Conservation (phyloP, 2,797 vertebrate species). For the Mus minutoides region DNA sequence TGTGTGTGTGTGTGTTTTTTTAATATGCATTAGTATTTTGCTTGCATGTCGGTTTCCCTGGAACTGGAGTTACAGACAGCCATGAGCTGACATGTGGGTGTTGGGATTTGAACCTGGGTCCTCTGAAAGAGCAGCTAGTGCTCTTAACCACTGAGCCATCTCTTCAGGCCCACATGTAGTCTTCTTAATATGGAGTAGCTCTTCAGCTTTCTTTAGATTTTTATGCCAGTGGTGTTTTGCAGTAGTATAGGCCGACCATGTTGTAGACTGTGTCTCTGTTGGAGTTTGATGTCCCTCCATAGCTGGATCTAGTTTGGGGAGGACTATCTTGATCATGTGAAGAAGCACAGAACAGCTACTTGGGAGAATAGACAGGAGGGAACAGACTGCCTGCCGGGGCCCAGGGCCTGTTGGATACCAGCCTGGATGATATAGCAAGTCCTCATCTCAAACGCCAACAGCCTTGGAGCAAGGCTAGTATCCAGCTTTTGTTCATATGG, state of each 20-base stretch:
- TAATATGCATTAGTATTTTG: too few species aligned
- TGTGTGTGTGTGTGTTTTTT: too few species aligned
- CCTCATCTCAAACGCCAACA: neutral
- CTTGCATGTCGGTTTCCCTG: too few species aligned
- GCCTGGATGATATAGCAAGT: neutral
- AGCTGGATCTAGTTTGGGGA: neutral
- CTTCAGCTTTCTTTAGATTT: slow-evolving; percentile 47
- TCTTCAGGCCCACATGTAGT: neutral
- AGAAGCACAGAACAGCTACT: neutral
- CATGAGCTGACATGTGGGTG: too few species aligned
- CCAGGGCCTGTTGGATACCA: neutral
- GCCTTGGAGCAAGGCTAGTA: neutral
- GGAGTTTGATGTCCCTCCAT: neutral
- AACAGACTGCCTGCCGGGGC: too few species aligned
- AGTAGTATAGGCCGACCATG: neutral
- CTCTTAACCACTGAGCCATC: too few species aligned
- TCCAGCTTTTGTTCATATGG: neutral
- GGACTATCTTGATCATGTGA: neutral
- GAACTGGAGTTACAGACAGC: too few species aligned
- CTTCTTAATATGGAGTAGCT: neutral
- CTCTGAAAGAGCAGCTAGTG: too few species aligned
- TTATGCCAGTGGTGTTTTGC: slow-evolving; percentile 19
- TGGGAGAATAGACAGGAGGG: neutral
- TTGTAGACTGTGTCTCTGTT: neutral
- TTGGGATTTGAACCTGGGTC: too few species aligned